Evolutionary conservation across 2,888 invertebrate species (phyloP).

Genomic region (Amitus sp.): DNA sequence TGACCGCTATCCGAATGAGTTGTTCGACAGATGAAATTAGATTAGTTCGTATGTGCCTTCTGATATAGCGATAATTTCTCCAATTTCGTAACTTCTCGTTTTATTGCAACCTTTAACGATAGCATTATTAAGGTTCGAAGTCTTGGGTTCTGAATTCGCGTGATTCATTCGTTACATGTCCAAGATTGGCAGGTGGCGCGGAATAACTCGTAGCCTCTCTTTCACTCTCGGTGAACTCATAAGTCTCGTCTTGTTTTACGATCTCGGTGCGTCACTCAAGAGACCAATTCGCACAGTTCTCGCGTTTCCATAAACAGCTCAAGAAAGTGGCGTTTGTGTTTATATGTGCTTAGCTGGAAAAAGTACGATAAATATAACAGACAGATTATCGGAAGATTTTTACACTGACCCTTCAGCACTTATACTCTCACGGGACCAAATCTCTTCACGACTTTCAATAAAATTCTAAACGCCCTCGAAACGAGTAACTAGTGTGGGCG

Average conservation of each 20-base stretch:
- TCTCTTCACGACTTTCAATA: no score
- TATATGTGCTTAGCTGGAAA: slow-evolving; percentile 29
- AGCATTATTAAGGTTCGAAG: slow-evolving; percentile 19
- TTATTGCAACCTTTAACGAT: slow-evolving; percentile 22
- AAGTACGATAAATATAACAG: slow-evolving; percentile 20
- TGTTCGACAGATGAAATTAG: background rate
- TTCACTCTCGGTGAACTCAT: slow-evolving; percentile 23
- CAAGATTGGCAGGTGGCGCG: slow-evolving; percentile 54
- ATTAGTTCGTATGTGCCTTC: slow-evolving; percentile 9
- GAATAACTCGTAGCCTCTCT: slow-evolving; percentile 44
- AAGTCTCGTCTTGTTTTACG: slow-evolving; percentile 27
- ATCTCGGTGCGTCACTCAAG: slow-evolving; percentile 24
- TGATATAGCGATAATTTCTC: slow-evolving; percentile 16
- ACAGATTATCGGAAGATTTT: no score
- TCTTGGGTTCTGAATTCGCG: slow-evolving; percentile 39
- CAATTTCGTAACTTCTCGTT: slow-evolving; percentile 11
- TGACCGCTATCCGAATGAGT: background rate
- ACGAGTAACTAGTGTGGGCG: no score
- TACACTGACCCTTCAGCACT: no score
- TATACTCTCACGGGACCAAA: no score
- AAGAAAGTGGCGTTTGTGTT: slow-evolving; percentile 56
- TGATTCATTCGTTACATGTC: slow-evolving; percentile 28
- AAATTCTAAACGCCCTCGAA: no score
- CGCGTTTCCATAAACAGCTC: slow-evolving; percentile 60
- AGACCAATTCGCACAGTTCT: slow-evolving; percentile 56